A percentile compares a stretch with the other conserved stretches of the same genome.
Conservation (phyloP, 2,113 vertebrate species). For the Myanophis thanlyinensis region DNA sequence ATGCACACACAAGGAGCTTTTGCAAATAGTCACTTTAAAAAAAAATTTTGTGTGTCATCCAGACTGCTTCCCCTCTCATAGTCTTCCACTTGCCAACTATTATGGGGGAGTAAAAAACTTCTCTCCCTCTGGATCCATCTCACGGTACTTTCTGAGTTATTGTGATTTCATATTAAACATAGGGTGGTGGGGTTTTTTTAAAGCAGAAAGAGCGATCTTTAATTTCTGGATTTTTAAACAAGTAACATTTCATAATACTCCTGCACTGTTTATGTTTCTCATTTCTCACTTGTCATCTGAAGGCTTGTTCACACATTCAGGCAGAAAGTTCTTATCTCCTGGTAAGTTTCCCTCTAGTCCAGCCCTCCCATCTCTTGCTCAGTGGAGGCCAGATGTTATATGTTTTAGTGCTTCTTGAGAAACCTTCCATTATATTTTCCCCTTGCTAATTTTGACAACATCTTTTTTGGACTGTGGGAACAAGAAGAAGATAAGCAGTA, state of each 20-base stretch:
- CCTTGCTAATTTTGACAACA: neutral
- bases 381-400: conserved; percentile 24
- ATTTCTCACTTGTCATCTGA: conserved; percentile 7
- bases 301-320: conserved; percentile 25
- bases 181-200: conserved; percentile 23
- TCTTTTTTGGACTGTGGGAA: neutral
- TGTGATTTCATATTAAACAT: conserved; percentile 56
- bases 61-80: conserved; percentile 61
- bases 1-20: conserved; percentile 4
- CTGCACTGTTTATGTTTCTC: conserved; percentile 9
- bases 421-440: neutral
- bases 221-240: conserved; percentile 54
- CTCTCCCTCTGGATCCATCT: conserved; percentile 54
- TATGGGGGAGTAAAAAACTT: conserved; percentile 56
- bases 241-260: conserved; percentile 51
- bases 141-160: conserved; percentile 51
- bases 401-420: neutral
- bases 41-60: conserved; percentile 57
- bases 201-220: conserved; percentile 47
- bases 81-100: conserved; percentile 64
- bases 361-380: neutral
- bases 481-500: neutral
- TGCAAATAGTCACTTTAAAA: conserved; percentile 62
- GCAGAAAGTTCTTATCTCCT: conserved; percentile 15
- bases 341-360: neutral